Conservation (phyloP, 2,113 vertebrate genomes). For the Pongo abelii region DNA sequence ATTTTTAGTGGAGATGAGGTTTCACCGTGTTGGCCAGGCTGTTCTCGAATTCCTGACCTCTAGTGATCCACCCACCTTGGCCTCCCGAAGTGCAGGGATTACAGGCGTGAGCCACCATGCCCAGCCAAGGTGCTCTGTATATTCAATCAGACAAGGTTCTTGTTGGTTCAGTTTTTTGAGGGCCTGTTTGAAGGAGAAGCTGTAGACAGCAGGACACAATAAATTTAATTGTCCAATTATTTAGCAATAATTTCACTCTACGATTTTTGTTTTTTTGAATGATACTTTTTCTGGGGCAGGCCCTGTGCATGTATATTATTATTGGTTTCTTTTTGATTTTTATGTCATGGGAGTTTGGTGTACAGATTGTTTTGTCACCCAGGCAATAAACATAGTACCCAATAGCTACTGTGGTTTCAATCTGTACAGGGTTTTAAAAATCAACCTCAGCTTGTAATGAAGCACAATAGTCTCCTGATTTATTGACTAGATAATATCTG, state of each 20-base stretch:
- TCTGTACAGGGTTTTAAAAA: not conserved
- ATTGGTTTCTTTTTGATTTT: not conserved
- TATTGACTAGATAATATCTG: not conserved
- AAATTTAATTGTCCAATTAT: not conserved
- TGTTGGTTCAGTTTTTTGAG: not conserved
- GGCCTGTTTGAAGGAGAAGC: not conserved
- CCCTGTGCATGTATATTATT: not conserved
- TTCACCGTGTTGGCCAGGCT: too few species aligned
- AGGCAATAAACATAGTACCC: too few species aligned
- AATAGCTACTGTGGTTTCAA: too few species aligned
- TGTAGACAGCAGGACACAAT: not conserved
- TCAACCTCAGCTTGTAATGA: not conserved
- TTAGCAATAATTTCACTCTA: not conserved
- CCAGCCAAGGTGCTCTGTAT: not conserved
- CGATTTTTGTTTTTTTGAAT: not conserved
- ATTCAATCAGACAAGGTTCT: not conserved
- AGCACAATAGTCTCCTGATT: not conserved
- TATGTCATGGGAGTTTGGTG: not conserved
- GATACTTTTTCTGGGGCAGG: not conserved
- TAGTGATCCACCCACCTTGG: too few species aligned
- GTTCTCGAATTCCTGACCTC: too few species aligned
- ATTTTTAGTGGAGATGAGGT: too few species aligned
- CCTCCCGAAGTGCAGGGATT: too few species aligned
- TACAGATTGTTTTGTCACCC: too few species aligned
- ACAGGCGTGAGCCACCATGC: too few species aligned